Percentiles rank a stretch among this genome's conserved stretches.
phyloP scores from a whole-genome alignment of 2,797 vertebrate genomes.

The Syngnathus acus region DNA sequence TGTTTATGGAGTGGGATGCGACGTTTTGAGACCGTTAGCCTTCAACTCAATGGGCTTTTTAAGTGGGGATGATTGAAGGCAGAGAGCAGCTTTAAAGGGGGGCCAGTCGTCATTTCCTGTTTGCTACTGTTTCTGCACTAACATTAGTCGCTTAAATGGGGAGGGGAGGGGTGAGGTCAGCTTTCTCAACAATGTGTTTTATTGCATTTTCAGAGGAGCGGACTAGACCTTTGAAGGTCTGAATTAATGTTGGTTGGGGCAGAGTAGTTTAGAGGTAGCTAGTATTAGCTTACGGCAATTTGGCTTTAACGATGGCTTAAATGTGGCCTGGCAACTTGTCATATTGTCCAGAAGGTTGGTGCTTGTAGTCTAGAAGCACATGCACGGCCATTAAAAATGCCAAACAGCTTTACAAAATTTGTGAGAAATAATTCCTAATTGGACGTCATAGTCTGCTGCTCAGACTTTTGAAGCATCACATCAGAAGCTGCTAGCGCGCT shows the following conservation, averaged over 20 bases:
- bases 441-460: background rate
- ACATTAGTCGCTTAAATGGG: background rate
- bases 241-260: background rate
- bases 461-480: background rate
- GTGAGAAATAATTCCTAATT: background rate
- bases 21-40: constrained; percentile 37
- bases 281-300: background rate
- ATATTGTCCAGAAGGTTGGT: background rate
- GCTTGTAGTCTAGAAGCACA: background rate
- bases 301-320: background rate
- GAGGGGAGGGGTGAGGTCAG: background rate
- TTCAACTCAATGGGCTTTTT: constrained; percentile 23
- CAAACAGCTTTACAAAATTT: background rate
- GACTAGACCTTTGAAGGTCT: background rate
- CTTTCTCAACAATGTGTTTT: background rate
- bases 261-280: no score
- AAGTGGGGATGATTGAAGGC: constrained; percentile 26
- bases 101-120: constrained; percentile 22
- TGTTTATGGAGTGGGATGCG: constrained; percentile 30
- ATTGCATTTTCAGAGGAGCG: background rate
- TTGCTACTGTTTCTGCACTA: background rate
- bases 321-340: background rate
- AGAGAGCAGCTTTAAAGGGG: constrained; percentile 7
- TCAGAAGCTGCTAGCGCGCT: background rate
- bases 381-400: background rate